Conservation (phyloP, 1,140 invertebrate genomes). For the Ceratosolen fusciceps region DNA sequence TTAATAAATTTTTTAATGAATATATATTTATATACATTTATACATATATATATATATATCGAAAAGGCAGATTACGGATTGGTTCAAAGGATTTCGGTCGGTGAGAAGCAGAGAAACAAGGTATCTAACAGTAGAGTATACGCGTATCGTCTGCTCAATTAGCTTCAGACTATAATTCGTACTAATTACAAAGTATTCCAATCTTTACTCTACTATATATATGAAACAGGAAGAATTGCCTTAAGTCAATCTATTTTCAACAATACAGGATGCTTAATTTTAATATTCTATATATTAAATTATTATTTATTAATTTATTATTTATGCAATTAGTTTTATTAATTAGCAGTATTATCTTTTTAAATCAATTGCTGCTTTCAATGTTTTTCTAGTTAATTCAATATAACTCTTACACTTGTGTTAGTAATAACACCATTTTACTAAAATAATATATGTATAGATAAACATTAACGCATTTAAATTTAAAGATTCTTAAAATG, state of each 20-base stretch:
- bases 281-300: background rate
- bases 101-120: constrained; percentile 68
- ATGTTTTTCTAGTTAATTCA: too few species aligned
- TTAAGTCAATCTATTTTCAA: constrained; percentile 30
- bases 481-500: too few species aligned
- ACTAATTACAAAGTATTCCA: constrained; percentile 67
- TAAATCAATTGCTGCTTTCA: too few species aligned
- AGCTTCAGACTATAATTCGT: constrained; percentile 70
- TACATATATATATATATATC: constrained; percentile 59
- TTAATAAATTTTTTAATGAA: background rate
- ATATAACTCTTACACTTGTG: too few species aligned
- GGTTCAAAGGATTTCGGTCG: constrained; percentile 65
- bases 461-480: too few species aligned
- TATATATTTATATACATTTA: constrained; percentile 17
- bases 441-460: too few species aligned
- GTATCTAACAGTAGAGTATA: constrained; percentile 68
- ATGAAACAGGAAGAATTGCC: constrained; percentile 40
- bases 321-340: too few species aligned
- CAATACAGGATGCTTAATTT: background rate
- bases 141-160: constrained; percentile 70
- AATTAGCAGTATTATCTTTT: too few species aligned
- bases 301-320: too few species aligned
- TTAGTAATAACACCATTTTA: too few species aligned
- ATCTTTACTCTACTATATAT: constrained; percentile 63
- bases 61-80: constrained; percentile 57